These are phyloP conservation scores for Gadus chalcogrammus DNA, from an alignment of 2,113 vertebrate genomes.

Conservation along the genomic window DNA sequence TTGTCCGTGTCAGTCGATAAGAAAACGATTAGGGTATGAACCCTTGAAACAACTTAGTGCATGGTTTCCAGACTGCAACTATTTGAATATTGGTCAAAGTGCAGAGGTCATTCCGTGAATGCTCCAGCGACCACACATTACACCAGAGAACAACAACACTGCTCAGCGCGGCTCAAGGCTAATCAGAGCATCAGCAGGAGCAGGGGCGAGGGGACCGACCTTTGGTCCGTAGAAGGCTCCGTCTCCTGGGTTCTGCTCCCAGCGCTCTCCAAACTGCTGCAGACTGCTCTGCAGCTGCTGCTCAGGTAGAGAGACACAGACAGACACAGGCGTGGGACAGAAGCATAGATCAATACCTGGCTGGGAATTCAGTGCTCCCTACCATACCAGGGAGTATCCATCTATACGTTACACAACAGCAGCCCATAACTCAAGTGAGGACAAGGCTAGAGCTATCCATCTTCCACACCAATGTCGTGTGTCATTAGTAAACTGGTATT, in stretches of 20 bases:
- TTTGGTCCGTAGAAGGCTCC: conserved; percentile 95
- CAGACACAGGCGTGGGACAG: conserved; percentile 5
- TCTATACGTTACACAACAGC: background rate
- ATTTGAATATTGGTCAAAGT: no score
- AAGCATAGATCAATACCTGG: background rate
- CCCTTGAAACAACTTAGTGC: no score
- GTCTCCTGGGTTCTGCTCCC: conserved; percentile 85
- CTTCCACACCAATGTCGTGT: conserved; percentile 16
- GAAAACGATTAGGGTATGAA: no score
- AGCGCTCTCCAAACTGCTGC: conserved; percentile 77
- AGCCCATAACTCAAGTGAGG: background rate
- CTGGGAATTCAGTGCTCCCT: background rate
- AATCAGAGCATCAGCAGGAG: conserved; percentile 16
- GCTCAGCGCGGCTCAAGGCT: background rate
- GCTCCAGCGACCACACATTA: no score
- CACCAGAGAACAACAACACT: no score
- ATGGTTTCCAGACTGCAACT: no score
- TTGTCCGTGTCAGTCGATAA: no score
- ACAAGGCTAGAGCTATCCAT: conserved; percentile 11
- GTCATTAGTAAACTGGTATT: conserved; percentile 2
- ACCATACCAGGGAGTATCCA: background rate
- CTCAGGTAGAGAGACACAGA: conserved; percentile 27
- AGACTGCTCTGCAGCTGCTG: conserved; percentile 85
- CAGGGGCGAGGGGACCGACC: conserved; percentile 58
- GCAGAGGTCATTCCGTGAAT: no score